Evolutionary conservation across 2,797 vertebrate genomes (phyloP).

Genomic region (Malurus leucopterus): DNA sequence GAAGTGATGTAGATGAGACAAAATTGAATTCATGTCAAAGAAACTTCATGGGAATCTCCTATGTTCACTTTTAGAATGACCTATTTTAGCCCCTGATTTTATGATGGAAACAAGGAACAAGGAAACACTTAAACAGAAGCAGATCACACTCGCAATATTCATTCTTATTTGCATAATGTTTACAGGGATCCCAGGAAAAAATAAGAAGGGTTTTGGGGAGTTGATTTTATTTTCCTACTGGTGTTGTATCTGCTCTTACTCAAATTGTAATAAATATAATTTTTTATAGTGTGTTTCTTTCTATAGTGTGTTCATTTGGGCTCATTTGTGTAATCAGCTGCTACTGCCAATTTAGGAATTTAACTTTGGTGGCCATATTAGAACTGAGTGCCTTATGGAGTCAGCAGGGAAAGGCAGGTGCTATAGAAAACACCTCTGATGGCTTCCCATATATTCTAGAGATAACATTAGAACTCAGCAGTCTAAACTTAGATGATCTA

Average conservation of each 20-base stretch:
- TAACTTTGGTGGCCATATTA: not conserved
- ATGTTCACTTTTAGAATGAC: not conserved
- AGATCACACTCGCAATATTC: not conserved
- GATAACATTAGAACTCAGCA: not conserved
- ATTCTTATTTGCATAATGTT: not conserved
- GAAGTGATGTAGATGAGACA: not conserved
- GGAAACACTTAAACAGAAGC: not conserved
- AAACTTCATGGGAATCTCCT: not conserved
- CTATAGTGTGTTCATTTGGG: not conserved
- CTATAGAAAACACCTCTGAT: not conserved
- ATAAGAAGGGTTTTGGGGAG: rapidly evolving
- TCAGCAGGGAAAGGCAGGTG: not conserved
- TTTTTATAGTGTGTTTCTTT: not conserved
- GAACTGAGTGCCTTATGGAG: not conserved
- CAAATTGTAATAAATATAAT: not conserved
- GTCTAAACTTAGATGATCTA: not conserved
- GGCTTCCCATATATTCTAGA: not conserved
- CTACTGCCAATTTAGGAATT: not conserved
- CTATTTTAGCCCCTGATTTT: not conserved
- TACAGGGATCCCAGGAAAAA: not conserved
- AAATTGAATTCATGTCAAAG: not conserved
- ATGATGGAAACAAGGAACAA: not conserved
- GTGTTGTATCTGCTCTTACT: not conserved
- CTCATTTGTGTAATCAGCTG: not conserved
- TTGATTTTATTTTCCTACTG: not conserved